phyloP scores from a whole-genome alignment of 2,113 vertebrate species.

The Megaptera novaeangliae region DNA sequence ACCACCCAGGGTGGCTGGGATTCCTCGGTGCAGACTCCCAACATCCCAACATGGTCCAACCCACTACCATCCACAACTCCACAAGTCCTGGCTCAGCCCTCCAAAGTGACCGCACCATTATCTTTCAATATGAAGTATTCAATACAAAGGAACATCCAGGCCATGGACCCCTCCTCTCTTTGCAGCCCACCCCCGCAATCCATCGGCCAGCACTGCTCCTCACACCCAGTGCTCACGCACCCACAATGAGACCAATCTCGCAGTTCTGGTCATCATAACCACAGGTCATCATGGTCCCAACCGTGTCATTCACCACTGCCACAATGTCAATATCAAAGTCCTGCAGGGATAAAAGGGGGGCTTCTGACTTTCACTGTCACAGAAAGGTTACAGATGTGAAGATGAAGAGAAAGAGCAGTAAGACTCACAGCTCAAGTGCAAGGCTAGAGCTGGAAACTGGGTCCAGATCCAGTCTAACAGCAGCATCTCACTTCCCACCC shows the following conservation, averaged over 20 bases:
- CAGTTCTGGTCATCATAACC: conserved; percentile 96
- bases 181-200: background rate
- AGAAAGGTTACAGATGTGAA: background rate
- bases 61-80: background rate
- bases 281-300: conserved; percentile 99
- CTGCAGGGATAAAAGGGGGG: conserved; percentile 71
- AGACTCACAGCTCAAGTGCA: background rate
- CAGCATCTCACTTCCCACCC: background rate
- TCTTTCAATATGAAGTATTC: background rate
- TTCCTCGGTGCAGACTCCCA: background rate
- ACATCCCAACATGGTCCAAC: background rate
- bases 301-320: conserved; percentile 95
- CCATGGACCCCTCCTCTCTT: background rate
- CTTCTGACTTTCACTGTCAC: background rate
- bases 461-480: background rate
- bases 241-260: conserved; percentile 96
- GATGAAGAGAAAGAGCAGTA: background rate
- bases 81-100: background rate
- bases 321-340: conserved; percentile 96
- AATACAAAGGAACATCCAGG: background rate
- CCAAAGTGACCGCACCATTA: background rate
- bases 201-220: background rate
- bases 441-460: background rate
- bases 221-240: conserved; percentile 78
- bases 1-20: background rate